Percentiles rank a stretch among this genome's conserved stretches.
These are phyloP conservation scores for Epinephelus moara DNA, from an alignment of 2,113 vertebrate species.

Conservation along the genomic window DNA sequence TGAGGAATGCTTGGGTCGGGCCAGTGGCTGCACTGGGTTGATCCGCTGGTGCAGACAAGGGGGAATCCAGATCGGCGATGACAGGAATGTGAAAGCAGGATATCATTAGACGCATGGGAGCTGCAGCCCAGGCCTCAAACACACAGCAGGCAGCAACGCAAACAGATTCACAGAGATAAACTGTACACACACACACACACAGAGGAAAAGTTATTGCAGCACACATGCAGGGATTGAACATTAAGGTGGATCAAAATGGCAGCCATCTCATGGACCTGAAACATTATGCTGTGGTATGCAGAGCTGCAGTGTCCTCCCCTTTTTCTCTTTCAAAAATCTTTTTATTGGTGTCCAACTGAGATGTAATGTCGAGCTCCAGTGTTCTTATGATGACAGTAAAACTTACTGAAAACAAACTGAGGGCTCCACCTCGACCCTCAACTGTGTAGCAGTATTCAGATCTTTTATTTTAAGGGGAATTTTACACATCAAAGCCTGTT, in stretches of 20 bases:
- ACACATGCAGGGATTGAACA: slow-evolving; percentile 3
- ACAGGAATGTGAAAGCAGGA: slow-evolving; percentile 81
- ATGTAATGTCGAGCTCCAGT: not conserved
- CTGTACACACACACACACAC: slow-evolving; percentile 6
- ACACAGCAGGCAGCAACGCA: slow-evolving; percentile 59
- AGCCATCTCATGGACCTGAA: slow-evolving; percentile 33
- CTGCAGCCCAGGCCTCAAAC: slow-evolving; percentile 59
- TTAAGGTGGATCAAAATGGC: slow-evolving; percentile 42
- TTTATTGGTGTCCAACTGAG: not conserved
- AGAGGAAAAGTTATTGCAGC: slow-evolving; percentile 31
- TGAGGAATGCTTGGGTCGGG: slow-evolving; percentile 74
- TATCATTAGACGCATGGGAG: slow-evolving; percentile 76
- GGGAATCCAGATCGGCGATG: slow-evolving; percentile 76
- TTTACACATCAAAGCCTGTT: not conserved
- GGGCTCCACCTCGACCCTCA: not conserved
- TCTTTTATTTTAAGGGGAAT: not conserved
- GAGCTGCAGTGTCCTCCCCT: not conserved
- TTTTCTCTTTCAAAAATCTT: slow-evolving; percentile 4
- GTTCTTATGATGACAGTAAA: not conserved
- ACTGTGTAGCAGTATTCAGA: not conserved
- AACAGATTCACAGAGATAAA: slow-evolving; percentile 48
- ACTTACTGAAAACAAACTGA: not conserved
- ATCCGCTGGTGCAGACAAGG: slow-evolving; percentile 68
- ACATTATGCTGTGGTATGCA: slow-evolving; percentile 35
- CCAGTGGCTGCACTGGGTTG: slow-evolving; percentile 66